Evolutionary conservation across 2,113 vertebrate genomes (phyloP), one percentile per base, ranked within the genome.

Genomic region (Glaucomys volans): DNA sequence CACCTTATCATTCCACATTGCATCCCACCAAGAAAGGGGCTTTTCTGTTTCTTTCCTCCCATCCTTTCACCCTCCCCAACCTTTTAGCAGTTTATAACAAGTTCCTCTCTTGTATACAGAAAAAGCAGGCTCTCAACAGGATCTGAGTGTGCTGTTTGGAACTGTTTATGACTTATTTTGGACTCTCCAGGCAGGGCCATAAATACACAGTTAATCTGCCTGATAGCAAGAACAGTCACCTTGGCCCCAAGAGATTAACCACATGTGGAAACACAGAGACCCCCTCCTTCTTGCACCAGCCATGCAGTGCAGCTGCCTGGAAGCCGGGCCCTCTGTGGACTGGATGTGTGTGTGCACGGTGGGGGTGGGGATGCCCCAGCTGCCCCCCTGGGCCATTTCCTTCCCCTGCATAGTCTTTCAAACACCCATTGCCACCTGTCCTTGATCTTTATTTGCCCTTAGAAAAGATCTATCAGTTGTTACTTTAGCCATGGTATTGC

Each of bases 101-200:
- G 97, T 98, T 96, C 50, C 95, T 97, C 86, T 95, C 96, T 87
- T 81, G 97, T 95, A 85, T 97, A 97, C 97, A 97, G 96, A 98
- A 96, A 98, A 97, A 97, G 95, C 93, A 95, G 95, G 96, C 76
- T 83, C 91, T 97, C 96, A 50, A 24, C 67, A 96, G 87, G 94
- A 90, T 93, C 74, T 77, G 92, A 91, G 92, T 96, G 7, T 75
- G 96, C 95, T 97, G 95, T 97, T 97, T 97, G 97, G 90, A 97
- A 97, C 93, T 97, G 98, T 98, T 98, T 98, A 98, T n/a, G 91
- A 90, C 91, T 98, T 96, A 95, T 95, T 94, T 98, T 81, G 72
- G 86, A 75, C 32, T 96, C 83, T 95, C 92, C 0, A 4, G 96
- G 96, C 82, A 87, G 72, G 92, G 54, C 76, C 89, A 95, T 69